Base-by-base conservation (phyloP, 2,888 invertebrate genomes). In the Conops quadrifasciatus region DNA sequence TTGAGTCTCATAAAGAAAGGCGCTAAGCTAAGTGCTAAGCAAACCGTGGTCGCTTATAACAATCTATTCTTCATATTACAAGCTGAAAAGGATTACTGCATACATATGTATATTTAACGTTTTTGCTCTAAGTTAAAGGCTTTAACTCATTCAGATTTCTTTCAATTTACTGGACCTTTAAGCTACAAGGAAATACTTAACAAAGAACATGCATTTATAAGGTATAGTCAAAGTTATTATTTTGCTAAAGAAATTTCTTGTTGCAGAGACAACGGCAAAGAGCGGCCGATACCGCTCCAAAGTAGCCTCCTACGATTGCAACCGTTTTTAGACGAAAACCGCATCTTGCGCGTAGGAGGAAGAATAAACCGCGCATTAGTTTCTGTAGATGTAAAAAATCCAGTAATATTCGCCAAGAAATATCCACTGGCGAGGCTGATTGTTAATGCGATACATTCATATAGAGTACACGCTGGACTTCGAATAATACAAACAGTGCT, bases 301-400 rank as follows among this genome's bases (percentile, higher is more conserved):
- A 66, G 53, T 21, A 66, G 53, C 30, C 30, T 56, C 36, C 15
- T 66, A 36, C 56, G 36, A 2, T 56, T 53, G 66, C 66, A 66
- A 36, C 56, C 66, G 2, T 66, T 30, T 56, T 56, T 66, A 7
- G 66, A 66, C 15, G 66, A 30, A 36, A 53, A 30, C n/a, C 3
- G 24, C 16, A 56, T 66, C n/a, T 2, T 66, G 4, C 51, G 56
- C 16, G 53, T 56, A 9, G 21, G 66, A 4, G 49, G 15, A 49
- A 4, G 53, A 30, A 19, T 66, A 16, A 49, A 66, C 19, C 11
- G 19, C 43, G 53, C 53, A 3, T 21, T 3, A 28, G 66, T 53
- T 19, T 19, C 49, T 4, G 16, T 49, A 5, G 49, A 49, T 49
- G 49, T 49, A 1, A 49, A 16, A 13, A 15, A 16, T 49, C 49